Percentiles rank a stretch among this genome's conserved stretches.
Evolutionary conservation across 2,888 invertebrate genomes (phyloP).

Genomic region (Crematogaster levior): DNA sequence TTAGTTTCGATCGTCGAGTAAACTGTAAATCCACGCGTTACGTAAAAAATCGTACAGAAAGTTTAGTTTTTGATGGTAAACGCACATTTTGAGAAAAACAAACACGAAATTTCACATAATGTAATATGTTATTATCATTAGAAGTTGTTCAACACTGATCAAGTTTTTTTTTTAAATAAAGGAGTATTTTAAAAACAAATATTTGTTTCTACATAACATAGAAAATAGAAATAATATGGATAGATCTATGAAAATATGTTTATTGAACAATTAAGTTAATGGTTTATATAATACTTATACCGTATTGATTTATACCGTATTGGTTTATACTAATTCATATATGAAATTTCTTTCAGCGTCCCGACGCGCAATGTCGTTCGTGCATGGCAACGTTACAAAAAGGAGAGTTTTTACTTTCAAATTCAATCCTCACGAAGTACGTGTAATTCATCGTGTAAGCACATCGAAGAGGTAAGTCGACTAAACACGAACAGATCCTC

Average conservation of each 20-base stretch:
- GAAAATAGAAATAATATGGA: neutral
- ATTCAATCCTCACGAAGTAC: constrained; percentile 49
- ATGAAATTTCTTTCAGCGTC: constrained; percentile 8
- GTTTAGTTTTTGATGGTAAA: neutral
- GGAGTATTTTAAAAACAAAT: neutral
- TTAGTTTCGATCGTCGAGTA: constrained; percentile 31
- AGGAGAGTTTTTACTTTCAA: neutral
- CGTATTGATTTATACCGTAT: neutral
- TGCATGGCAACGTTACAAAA: constrained; percentile 20
- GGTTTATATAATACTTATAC: no score
- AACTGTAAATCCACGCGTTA: constrained; percentile 35
- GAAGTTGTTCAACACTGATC: neutral
- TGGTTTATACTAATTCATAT: neutral
- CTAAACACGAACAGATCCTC: constrained; percentile 66
- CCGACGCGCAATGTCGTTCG: neutral
- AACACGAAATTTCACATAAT: neutral
- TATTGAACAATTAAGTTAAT: neutral
- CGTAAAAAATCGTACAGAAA: constrained; percentile 38
- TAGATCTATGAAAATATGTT: neutral
- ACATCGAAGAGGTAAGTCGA: constrained; percentile 63
- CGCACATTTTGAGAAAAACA: constrained; percentile 25
- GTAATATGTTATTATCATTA: neutral
- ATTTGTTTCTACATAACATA: neutral
- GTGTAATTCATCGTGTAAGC: constrained; percentile 66
- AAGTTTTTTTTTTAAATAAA: neutral